These are phyloP conservation scores for Gisinianus flammeolus DNA, from an alignment of 2,888 invertebrate genomes.

Conservation along the genomic window DNA sequence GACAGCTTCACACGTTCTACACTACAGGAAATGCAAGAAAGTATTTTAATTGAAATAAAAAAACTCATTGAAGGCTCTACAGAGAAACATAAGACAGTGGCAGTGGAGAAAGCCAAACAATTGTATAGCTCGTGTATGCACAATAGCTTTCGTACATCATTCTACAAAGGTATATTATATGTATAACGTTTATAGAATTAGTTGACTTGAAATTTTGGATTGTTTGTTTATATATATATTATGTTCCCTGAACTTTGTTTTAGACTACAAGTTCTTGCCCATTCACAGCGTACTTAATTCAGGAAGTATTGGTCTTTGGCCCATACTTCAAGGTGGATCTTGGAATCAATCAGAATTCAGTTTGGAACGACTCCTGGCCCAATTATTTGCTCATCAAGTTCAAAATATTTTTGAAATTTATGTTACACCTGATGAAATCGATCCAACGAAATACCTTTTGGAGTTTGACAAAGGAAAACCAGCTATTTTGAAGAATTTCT, in stretches of 20 bases:
- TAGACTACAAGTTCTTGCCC: constrained; percentile 60
- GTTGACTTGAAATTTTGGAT: too few species aligned
- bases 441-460: constrained; percentile 63
- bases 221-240: too few species aligned
- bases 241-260: too few species aligned
- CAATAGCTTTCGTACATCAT: constrained; percentile 60
- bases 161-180: too few species aligned
- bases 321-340: constrained; percentile 59
- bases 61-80: constrained; percentile 60
- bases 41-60: constrained; percentile 61
- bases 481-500: constrained; percentile 63
- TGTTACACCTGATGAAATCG: constrained; percentile 63
- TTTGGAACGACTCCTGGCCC: constrained; percentile 60
- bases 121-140: constrained; percentile 62
- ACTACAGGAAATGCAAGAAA: constrained; percentile 62
- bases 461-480: constrained; percentile 64
- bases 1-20: constrained; percentile 61
- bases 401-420: constrained; percentile 61
- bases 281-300: constrained; percentile 60
- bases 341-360: constrained; percentile 57
- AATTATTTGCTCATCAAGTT: constrained; percentile 61
- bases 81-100: constrained; percentile 58
- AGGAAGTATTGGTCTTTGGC: constrained; percentile 61
- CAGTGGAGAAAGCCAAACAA: constrained; percentile 61
- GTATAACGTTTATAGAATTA: too few species aligned